Evolutionary conservation across 2,113 vertebrate species (phyloP).

Genomic region (Riparia riparia): DNA sequence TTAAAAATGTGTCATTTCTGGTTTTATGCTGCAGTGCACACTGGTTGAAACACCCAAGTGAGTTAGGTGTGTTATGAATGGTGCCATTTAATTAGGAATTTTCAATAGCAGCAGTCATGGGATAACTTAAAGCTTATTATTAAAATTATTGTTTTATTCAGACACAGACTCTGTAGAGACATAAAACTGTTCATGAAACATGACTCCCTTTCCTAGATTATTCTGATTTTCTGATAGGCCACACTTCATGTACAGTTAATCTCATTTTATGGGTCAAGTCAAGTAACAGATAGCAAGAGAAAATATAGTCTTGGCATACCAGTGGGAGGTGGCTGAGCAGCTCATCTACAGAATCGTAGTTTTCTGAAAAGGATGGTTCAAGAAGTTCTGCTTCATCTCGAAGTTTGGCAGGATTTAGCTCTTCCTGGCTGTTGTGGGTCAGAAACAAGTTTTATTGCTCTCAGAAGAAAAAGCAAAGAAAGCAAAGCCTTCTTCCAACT

Average conservation of each 20-base stretch:
- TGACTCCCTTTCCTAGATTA: neutral
- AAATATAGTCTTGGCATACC: conserved; percentile 75
- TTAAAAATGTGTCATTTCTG: conserved; percentile 37
- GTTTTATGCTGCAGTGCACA: neutral
- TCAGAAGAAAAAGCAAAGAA: neutral
- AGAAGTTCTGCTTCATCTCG: conserved; percentile 82
- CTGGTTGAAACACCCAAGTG: neutral
- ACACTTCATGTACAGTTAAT: neutral
- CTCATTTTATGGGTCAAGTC: neutral
- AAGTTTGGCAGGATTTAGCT: conserved; percentile 76
- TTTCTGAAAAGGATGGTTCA: conserved; percentile 85
- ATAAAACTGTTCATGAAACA: neutral
- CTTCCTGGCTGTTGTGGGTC: conserved; percentile 81
- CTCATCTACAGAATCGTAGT: conserved; percentile 84
- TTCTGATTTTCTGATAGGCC: neutral
- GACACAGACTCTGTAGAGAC: neutral
- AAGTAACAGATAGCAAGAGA: neutral
- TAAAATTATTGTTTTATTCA: neutral
- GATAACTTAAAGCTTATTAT: conserved; percentile 8
- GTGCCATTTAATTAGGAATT: conserved; percentile 18
- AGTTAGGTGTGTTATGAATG: neutral
- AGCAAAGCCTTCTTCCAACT: neutral
- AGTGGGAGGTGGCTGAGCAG: conserved; percentile 83
- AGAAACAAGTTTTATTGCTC: conserved; percentile 16
- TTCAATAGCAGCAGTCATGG: neutral